Evolutionary conservation across 2,797 vertebrate genomes (phyloP).

Genomic region (Steatocranus sp.): DNA sequence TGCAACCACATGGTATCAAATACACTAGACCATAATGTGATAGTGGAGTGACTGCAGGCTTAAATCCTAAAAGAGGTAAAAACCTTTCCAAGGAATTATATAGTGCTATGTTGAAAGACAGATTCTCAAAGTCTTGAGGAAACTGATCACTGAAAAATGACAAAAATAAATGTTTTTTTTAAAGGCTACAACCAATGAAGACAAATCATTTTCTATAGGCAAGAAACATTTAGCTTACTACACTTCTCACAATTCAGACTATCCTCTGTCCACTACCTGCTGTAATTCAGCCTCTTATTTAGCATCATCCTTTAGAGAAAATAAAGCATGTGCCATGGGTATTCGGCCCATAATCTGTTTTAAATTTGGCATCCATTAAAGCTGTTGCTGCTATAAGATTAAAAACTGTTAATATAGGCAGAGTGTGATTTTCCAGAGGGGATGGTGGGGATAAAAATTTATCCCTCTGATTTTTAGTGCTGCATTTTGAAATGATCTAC

Average conservation of each 20-base stretch:
- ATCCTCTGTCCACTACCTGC: neutral
- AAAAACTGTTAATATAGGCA: neutral
- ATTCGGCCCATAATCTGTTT: neutral
- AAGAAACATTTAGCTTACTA: neutral
- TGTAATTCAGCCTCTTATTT: neutral
- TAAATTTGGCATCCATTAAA: neutral
- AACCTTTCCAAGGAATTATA: neutral
- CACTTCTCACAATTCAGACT: neutral
- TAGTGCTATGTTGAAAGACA: neutral
- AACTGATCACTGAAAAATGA: neutral
- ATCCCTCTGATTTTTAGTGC: neutral
- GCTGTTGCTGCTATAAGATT: neutral
- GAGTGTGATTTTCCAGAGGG: neutral
- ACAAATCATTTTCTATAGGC: neutral
- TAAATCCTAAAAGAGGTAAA: neutral
- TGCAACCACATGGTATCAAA: conserved; percentile 2
- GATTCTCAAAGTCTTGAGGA: neutral
- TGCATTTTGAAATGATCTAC: neutral
- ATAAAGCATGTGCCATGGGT: neutral
- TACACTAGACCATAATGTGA: neutral
- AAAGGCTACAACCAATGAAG: neutral
- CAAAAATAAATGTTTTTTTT: neutral
- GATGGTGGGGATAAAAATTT: neutral
- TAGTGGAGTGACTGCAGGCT: neutral
- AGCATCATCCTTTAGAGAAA: neutral